These are phyloP conservation scores for Odontocolon sp. DNA, from an alignment of 2,888 invertebrate genomes.

Conservation along the genomic window DNA sequence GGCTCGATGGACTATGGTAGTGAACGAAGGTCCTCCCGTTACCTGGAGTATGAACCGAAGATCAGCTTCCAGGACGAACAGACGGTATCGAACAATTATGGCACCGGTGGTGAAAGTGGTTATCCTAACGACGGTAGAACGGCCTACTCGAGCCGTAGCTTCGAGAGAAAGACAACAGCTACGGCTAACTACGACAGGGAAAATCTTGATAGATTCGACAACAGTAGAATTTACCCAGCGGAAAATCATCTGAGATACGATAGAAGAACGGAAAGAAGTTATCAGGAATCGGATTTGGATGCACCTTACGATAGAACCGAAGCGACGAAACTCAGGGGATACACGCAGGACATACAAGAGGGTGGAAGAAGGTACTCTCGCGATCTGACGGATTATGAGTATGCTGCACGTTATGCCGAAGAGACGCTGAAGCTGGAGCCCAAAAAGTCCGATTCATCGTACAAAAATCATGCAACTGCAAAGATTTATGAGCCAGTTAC, in stretches of 20 bases:
- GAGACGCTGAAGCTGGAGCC: constrained; percentile 77
- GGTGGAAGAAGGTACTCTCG: constrained; percentile 74
- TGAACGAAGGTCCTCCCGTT: constrained; percentile 80
- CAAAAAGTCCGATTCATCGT: constrained; percentile 71
- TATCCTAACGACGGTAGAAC: constrained; percentile 49
- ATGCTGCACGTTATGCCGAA: constrained; percentile 76
- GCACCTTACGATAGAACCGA: constrained; percentile 76
- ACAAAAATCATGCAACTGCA: constrained; percentile 65
- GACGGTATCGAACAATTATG: constrained; percentile 53
- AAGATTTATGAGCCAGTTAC: constrained; percentile 74
- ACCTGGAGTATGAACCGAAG: constrained; percentile 76
- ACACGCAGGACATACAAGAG: constrained; percentile 70
- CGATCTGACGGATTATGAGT: constrained; percentile 77
- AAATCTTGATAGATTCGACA: constrained; percentile 75
- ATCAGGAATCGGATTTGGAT: constrained; percentile 78
- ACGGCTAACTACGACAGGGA: constrained; percentile 69
- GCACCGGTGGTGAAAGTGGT: constrained; percentile 43
- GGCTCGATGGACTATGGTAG: constrained; percentile 81
- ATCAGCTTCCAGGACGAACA: constrained; percentile 67
- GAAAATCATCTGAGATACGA: constrained; percentile 74
- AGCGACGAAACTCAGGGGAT: constrained; percentile 68
- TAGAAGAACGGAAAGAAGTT: constrained; percentile 70
- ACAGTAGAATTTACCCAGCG: constrained; percentile 75
- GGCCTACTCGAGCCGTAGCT: constrained; percentile 61
- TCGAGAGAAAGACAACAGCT: constrained; percentile 70